Conservation (phyloP, 2,113 vertebrate species). For the Hydropotes inermis region DNA sequence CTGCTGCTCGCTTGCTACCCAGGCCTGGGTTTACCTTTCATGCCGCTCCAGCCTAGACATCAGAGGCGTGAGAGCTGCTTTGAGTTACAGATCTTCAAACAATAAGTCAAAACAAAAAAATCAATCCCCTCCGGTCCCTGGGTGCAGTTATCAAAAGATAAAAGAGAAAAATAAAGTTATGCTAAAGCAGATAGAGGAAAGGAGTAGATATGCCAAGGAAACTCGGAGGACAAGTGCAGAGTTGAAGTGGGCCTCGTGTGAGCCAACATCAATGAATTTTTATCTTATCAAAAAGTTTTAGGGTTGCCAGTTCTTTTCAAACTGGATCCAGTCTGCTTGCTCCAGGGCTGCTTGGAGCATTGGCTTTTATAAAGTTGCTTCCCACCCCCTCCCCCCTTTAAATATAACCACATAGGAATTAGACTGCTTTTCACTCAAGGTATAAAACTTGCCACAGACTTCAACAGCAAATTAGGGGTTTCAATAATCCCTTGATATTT, state of each 20-base stretch:
- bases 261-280: constrained; percentile 86
- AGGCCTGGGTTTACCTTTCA: constrained; percentile 91
- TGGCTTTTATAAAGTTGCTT: constrained; percentile 75
- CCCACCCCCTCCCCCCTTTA: not conserved
- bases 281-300: constrained; percentile 86
- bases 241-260: constrained; percentile 80
- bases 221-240: constrained; percentile 81
- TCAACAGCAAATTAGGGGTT: constrained; percentile 77
- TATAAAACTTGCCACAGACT: constrained; percentile 71
- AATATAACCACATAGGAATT: constrained; percentile 74
- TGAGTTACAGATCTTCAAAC: constrained; percentile 98
- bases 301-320: constrained; percentile 80
- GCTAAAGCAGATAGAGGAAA: constrained; percentile 82
- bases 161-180: constrained; percentile 93
- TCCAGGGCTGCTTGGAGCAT: constrained; percentile 78
- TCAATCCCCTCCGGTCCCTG: constrained; percentile 89
- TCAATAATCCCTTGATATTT: constrained; percentile 69
- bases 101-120: constrained; percentile 96
- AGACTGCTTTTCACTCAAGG: constrained; percentile 70
- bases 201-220: constrained; percentile 81
- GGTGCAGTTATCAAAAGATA: constrained; percentile 90
- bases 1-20: constrained; percentile 77
- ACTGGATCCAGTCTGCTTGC: constrained; percentile 78
- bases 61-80: constrained; percentile 93
- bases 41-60: constrained; percentile 91